Percentiles rank a stretch among this genome's conserved stretches.
Conservation (phyloP, 2,888 invertebrate species). For the Patella pellucida region DNA sequence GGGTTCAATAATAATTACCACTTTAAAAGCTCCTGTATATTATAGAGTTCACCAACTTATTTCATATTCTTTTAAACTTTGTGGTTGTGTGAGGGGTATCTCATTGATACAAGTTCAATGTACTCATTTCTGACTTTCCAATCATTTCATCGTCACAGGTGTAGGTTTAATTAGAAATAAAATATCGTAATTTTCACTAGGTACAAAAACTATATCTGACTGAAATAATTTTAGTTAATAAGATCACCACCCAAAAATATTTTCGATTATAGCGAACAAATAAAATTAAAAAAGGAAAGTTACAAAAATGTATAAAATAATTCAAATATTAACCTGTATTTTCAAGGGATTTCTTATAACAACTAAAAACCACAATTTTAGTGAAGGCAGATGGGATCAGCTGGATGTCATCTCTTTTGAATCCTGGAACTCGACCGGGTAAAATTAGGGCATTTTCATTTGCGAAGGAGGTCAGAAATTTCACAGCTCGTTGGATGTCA, state of each 20-base stretch:
- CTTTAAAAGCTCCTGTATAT: too few species aligned
- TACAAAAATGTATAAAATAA: too few species aligned
- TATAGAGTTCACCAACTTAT: too few species aligned
- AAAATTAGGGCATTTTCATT: constrained; percentile 28
- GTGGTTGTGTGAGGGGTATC: too few species aligned
- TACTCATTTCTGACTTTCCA: too few species aligned
- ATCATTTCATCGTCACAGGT: not conserved
- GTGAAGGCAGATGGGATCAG: constrained; percentile 11
- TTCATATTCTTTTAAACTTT: too few species aligned
- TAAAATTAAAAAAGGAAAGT: too few species aligned
- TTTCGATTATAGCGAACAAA: too few species aligned
- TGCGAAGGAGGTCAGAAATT: constrained; percentile 28
- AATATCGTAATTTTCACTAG: not conserved
- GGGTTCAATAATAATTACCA: too few species aligned
- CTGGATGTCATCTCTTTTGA: constrained; percentile 27
- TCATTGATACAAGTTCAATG: too few species aligned
- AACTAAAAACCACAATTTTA: constrained; percentile 15
- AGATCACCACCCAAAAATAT: not conserved
- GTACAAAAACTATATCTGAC: not conserved
- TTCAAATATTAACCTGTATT: too few species aligned
- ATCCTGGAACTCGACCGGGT: constrained; percentile 31
- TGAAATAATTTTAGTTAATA: not conserved
- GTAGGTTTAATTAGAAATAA: not conserved
- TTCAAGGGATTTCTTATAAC: constrained; percentile 12
- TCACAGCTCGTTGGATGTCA: constrained; percentile 25